Evolutionary conservation across 2,797 vertebrate genomes (phyloP), one percentile per base, ranked within the genome.

Genomic region (Martes flavigula): DNA sequence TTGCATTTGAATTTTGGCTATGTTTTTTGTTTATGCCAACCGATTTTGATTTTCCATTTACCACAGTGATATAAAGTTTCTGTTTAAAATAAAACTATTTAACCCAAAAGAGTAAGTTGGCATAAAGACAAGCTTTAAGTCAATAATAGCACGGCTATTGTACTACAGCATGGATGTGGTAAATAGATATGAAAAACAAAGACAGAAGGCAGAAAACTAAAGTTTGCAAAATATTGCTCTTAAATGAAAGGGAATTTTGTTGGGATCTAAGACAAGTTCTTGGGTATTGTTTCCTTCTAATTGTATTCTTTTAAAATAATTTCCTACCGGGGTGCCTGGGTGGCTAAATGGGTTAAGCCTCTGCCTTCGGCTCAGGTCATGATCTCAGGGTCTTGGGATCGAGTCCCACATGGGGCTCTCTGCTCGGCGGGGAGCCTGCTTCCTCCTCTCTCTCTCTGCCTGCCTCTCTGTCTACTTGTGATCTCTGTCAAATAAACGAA

Each of bases 221-320:
- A 56, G 27, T 54, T 87, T 35, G 35, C 23, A 66, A 87, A 96
- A 81, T 43, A n/a, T 0, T 64, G 21, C 38, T 86, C 77, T 68
- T 85, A 93, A 58, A 30, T 35, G 43, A 23, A 77, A 38, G 81
- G 79, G 87, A 94, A 85, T 87, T 64, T 68, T 92, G 94, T 75
- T 60, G 23, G 73, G 87, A 84, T 70, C 68, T 78, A 38, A 72
- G 43, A 70, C 20, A 77, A 32, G 11, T 15, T n/a, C 88, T 70
- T 46, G 56, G 11, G 17, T 81, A 68, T 35, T 72, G 7, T 79
- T 90, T 75, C 15, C 78, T 15, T 89, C 91, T 54, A 54, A 73
- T 40, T 82, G 27, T 83, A 15, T 93, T 96, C 46, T 87, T 90
- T 88, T 77, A 11, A 73, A 95, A 84, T 84, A 32, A 86, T 87